Base-by-base conservation (phyloP, 1,140 invertebrate species). In the Drosophila malerkotliana region DNA sequence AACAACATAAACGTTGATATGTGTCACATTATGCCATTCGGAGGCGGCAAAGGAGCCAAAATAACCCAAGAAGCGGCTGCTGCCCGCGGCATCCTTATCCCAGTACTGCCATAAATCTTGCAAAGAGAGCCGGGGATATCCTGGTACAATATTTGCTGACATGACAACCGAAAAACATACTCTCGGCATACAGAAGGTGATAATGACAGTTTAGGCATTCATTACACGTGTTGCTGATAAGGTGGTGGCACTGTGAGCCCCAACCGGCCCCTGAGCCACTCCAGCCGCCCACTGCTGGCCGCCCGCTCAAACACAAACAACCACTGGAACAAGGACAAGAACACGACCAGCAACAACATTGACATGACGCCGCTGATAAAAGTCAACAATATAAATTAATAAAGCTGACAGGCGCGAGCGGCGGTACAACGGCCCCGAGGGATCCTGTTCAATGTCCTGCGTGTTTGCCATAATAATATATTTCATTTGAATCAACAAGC, bases 151-250 rank as follows among this genome's bases (percentile, higher is more conserved):
- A 80, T 88, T 89, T 88, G 83, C 84, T 88, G 83, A 88, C 83
- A 88, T 88, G 84, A 88, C 84, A 88, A 88, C 79, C 79, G 77
- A 78, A 83, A 89, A 78, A 78, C 75, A 78, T 77, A 80, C 76
- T 64, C 45, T 69, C 41, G 34, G 55, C 73, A 59, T 59, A 75
- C 68, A 57, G 69, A 72, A 90, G 87, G 87, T 90, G 87, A 90
- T 90, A 85, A 90, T 90, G 87, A 79, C 78, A 90, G 81, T 90
- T 90, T 85, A 85, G 85, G 87, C 85, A 90, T 85, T 82, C 87
- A 90, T 90, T 90, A 90, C 87, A 90, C 87, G 87, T 90, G 87
- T 90, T 90, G 81, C 85, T 85, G 85, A 90, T 90, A 89, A 80
- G 73, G 57, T 60, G 63, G 14, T 24, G 41, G 60, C 30, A 14